Evolutionary conservation across 2,888 invertebrate species (phyloP).

Genomic region (Dascillus cervinus): DNA sequence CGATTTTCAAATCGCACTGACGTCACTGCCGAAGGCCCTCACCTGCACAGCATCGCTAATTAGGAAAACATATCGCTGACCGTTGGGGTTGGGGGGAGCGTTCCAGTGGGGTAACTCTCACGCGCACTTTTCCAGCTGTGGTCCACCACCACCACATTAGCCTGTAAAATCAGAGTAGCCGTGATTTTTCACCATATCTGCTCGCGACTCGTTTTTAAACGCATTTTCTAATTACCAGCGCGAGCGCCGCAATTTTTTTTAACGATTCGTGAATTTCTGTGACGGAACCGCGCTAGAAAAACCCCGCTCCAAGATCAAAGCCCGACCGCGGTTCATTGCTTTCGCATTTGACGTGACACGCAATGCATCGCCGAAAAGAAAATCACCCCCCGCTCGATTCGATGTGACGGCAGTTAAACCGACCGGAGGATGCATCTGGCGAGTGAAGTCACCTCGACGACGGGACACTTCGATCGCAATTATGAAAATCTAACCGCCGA

Average conservation of each 20-base stretch:
- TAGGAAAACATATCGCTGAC: conserved; percentile 33
- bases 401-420: conserved; percentile 11
- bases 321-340: conserved; percentile 24
- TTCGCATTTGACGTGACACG: conserved; percentile 14
- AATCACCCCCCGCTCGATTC: conserved; percentile 14
- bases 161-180: conserved; percentile 30
- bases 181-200: conserved; percentile 41
- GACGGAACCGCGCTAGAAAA: neutral
- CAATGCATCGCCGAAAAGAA: conserved; percentile 15
- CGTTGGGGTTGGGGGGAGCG: conserved; percentile 25
- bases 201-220: conserved; percentile 19
- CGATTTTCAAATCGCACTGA: too few species aligned
- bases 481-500: conserved; percentile 75
- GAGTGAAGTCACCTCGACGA: conserved; percentile 70
- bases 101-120: too few species aligned
- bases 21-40: too few species aligned
- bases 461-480: conserved; percentile 40
- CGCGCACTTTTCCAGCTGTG: conserved; percentile 41
- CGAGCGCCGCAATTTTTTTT: too few species aligned
- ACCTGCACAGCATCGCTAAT: too few species aligned
- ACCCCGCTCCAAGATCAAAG: conserved; percentile 21
- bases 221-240: too few species aligned
- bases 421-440: conserved; percentile 73
- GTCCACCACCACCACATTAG: conserved; percentile 33
- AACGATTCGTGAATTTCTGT: too few species aligned